A percentile compares a stretch with the other conserved stretches of the same genome.
Conservation (phyloP, 2,888 invertebrate species). For the Serrognathus titanus region DNA sequence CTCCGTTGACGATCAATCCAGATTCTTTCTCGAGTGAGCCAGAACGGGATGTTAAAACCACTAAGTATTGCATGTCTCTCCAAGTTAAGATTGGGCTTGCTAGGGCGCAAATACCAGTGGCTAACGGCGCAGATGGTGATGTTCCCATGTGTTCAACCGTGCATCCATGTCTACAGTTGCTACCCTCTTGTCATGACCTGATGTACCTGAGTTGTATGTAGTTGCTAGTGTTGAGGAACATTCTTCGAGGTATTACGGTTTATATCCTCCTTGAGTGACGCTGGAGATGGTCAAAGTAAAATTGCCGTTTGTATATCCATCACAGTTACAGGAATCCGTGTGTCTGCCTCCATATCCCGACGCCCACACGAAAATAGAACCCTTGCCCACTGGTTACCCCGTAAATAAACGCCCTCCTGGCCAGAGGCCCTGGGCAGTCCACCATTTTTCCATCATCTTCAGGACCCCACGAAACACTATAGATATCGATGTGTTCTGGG, state of each 20-base stretch:
- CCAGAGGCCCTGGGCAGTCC: constrained; percentile 92
- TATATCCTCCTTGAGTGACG: constrained; percentile 93
- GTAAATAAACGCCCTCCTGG: constrained; percentile 87
- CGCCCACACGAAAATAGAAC: constrained; percentile 97
- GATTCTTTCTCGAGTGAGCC: constrained; percentile 85
- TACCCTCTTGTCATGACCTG: constrained; percentile 87
- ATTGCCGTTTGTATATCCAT: constrained; percentile 98
- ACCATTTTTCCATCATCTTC: constrained; percentile 97
- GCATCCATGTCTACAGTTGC: constrained; percentile 92
- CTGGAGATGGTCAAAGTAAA: constrained; percentile 98
- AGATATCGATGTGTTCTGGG: constrained; percentile 93
- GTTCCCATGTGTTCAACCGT: constrained; percentile 92
- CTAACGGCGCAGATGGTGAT: constrained; percentile 90
- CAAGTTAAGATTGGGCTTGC: constrained; percentile 92
- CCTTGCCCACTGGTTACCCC: constrained; percentile 93
- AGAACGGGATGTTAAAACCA: constrained; percentile 86
- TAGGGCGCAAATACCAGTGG: constrained; percentile 89
- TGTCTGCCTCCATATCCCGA: constrained; percentile 94
- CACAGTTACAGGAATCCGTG: constrained; percentile 97
- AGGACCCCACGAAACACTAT: constrained; percentile 97
- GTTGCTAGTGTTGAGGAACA: constrained; percentile 97
- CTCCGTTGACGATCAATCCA: constrained; percentile 93
- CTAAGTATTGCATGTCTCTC: constrained; percentile 98
- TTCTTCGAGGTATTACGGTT: constrained; percentile 99
- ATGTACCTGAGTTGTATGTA: constrained; percentile 96